Evolutionary conservation across 2,797 vertebrate species (phyloP), one percentile per base, ranked within the genome.

Genomic region (Halcyon leucocephala): DNA sequence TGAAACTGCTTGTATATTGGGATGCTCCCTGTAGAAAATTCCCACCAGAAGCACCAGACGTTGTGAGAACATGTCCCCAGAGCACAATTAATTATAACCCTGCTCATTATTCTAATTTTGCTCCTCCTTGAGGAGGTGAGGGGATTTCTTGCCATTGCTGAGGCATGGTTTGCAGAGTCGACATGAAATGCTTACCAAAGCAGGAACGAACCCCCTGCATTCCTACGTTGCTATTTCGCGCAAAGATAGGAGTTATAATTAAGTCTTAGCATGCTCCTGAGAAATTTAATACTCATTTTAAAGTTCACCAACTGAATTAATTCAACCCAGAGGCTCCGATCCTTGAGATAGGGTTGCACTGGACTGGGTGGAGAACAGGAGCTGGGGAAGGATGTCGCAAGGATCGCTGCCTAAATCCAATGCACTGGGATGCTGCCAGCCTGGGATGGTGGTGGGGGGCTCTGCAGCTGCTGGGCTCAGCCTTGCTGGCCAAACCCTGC

Each of bases 261-360:
- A 94, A 89, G 87, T 20, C 46, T 65, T 66, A 76, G 60, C 70
- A 60, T 35, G 57, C 65, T 93, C 31, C 84, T 86, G 69, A 76
- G 94, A 95, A 94, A 84, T 77, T 20, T 72, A 92, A 82, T 70
- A 39, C 55, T 86, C 20, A 22, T 94, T 91, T 95, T 69, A 76
- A 93, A 95, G 77, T 60, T 89, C 73, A 58, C 42, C 39, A 25
- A 24, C 26, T 44, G 86, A 92, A 91, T 88, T 92, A 89, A 95
- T 93, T 81, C 80, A 49, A 3, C 62, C 93, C 17, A 0, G n/a
- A 78, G 93, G 96, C 87, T 71, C 72, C 0, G 51, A 94, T 89
- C 49, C 25, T 64, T 9, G n/a, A 20, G 93, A 95, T 91, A 91
- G 69, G 52, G 35, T 46, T 90, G 51, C 0, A 4, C 18, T 37